phyloP scores from a whole-genome alignment of 2,888 invertebrate genomes.

The Xylocampa areola region DNA sequence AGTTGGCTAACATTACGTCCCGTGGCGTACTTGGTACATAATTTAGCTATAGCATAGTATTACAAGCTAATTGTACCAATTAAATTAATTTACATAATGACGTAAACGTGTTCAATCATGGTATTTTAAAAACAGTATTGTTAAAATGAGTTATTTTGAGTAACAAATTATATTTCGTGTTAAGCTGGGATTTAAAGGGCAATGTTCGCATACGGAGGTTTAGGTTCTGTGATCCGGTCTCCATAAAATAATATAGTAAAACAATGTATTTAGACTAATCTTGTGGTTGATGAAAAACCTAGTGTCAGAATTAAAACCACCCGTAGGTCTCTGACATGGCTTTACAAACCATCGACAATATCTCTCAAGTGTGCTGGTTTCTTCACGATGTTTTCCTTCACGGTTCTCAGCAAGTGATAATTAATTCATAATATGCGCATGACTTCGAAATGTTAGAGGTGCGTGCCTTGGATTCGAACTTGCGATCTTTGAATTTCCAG shows the following conservation, averaged over 20 bases:
- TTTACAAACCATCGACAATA: too few relatives aligned
- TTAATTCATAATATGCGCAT: too few relatives aligned
- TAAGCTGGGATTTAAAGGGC: constrained; percentile 28
- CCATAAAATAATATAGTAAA: constrained; percentile 19
- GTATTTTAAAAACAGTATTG: constrained; percentile 16
- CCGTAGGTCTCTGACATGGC: too few relatives aligned
- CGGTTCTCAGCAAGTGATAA: too few relatives aligned
- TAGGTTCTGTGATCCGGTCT: constrained; percentile 21
- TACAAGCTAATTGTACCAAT: constrained; percentile 31
- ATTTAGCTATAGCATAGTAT: background rate
- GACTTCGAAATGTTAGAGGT: too few relatives aligned
- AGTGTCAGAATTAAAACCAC: too few relatives aligned
- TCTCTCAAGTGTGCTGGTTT: too few relatives aligned
- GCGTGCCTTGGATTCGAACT: too few relatives aligned
- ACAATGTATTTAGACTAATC: constrained; percentile 30
- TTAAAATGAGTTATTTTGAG: constrained; percentile 18
- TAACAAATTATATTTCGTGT: constrained; percentile 31
- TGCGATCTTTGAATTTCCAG: too few relatives aligned
- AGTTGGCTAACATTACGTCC: too few relatives aligned
- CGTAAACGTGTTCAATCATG: constrained; percentile 12
- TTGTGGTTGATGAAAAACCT: constrained; percentile 24
- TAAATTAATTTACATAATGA: constrained; percentile 35
- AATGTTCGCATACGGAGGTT: constrained; percentile 31
- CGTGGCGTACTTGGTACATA: background rate
- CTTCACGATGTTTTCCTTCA: too few relatives aligned